Evolutionary conservation across 2,888 invertebrate genomes (phyloP).

Genomic region (Tipula confusa): DNA sequence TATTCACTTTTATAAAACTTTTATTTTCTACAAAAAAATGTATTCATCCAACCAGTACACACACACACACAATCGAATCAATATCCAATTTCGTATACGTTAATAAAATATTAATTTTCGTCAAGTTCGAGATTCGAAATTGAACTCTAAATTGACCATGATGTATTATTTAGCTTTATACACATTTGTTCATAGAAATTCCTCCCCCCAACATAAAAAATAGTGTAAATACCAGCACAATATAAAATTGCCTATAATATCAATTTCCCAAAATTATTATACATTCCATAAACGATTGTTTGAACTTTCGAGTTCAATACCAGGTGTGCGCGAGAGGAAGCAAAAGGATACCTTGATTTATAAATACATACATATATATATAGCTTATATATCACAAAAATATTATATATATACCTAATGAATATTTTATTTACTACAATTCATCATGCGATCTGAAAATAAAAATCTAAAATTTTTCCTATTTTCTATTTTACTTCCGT

Average conservation of each 20-base stretch:
- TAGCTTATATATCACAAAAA: neutral
- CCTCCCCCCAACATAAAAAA: neutral
- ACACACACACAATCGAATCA: neutral
- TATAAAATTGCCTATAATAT: too few species aligned
- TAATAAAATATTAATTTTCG: neutral
- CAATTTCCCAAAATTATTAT: neutral
- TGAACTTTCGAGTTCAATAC: constrained; percentile 25
- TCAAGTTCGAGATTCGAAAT: constrained; percentile 3
- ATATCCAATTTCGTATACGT: neutral
- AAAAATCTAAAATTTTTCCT: neutral
- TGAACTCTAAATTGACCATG: neutral
- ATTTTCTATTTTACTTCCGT: constrained; percentile 37
- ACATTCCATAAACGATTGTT: neutral
- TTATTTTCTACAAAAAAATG: neutral
- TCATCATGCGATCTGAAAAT: constrained; percentile 28
- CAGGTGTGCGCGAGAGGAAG: neutral
- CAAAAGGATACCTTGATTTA: neutral
- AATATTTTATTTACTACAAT: constrained; percentile 27
- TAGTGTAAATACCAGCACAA: neutral
- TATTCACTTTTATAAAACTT: neutral
- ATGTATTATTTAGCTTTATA: neutral
- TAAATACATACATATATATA: neutral
- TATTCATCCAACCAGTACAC: neutral
- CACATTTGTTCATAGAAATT: neutral
- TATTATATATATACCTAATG: neutral